These are phyloP conservation scores for Centruroides vittatus DNA, from an alignment of 1,140 invertebrate genomes.

Conservation along the genomic window DNA sequence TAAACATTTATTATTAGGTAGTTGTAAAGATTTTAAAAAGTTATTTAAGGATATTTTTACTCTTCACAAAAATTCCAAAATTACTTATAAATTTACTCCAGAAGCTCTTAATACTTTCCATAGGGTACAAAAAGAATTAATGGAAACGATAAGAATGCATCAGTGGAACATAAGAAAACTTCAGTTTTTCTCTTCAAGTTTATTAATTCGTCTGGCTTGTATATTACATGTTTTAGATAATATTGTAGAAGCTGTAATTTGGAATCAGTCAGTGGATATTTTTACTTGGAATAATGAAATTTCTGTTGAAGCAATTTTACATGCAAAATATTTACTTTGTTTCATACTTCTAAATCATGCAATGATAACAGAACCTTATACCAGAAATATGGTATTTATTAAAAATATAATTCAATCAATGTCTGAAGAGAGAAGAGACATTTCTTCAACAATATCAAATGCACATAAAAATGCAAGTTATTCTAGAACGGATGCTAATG, in stretches of 20 bases:
- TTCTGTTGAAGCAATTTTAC: slow-evolving; percentile 4
- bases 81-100: slow-evolving; percentile 4
- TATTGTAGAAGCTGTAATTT: slow-evolving; percentile 10
- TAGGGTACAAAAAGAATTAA: slow-evolving; percentile 11
- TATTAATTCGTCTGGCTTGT: slow-evolving; percentile 1
- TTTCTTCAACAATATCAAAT: too few relatives aligned
- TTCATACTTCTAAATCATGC: background rate
- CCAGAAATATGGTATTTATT: too few relatives aligned
- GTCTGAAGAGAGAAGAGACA: too few relatives aligned
- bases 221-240: slow-evolving; percentile 11
- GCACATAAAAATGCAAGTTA: too few relatives aligned
- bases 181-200: too few relatives aligned
- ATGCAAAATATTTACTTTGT: slow-evolving; percentile 8
- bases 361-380: too few relatives aligned
- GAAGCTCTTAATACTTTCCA: slow-evolving; percentile 5
- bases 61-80: background rate
- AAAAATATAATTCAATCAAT: too few relatives aligned
- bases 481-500: too few relatives aligned
- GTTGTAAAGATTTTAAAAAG: too few relatives aligned
- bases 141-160: slow-evolving; percentile 1
- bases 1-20: background rate
- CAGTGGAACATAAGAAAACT: too few relatives aligned
- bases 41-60: background rate
- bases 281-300: slow-evolving; percentile 15
- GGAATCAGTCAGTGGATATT: slow-evolving; percentile 1